Conservation (phyloP, 30 jellyfish, hydroid and myxozoan genomes). For the Turritopsis rubra region DNA sequence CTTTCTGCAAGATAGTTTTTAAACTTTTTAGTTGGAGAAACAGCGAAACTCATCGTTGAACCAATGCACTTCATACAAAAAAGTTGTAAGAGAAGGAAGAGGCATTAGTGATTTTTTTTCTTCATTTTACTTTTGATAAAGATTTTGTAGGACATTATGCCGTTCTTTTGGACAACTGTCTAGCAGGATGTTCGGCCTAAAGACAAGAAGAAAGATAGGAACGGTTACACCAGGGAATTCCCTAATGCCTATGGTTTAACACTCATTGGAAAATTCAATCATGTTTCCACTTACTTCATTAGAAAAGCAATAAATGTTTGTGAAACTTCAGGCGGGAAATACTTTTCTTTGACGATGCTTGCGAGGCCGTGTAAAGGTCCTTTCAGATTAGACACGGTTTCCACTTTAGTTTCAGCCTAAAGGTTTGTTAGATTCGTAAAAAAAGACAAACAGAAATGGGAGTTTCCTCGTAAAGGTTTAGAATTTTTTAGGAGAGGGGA, state of each 20-base stretch:
- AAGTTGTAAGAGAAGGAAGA: neutral
- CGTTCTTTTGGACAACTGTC: constrained; percentile 40
- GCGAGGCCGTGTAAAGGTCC: constrained; percentile 69
- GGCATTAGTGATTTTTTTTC: neutral
- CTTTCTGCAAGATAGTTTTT: no score
- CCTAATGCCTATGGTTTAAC: no score
- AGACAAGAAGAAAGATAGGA: neutral
- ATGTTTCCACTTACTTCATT: constrained; percentile 32
- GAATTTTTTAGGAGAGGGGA: no score
- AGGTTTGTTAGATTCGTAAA: neutral
- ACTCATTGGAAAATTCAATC: no score
- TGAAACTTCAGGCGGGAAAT: constrained; percentile 55
- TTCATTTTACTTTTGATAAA: constrained; percentile 28
- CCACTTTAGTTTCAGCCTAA: constrained; percentile 69
- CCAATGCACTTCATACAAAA: neutral
- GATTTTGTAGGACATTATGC: constrained; percentile 42
- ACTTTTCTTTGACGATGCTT: constrained; percentile 46
- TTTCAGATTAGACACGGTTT: constrained; percentile 28
- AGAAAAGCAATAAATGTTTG: constrained; percentile 54
- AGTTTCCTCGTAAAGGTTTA: neutral
- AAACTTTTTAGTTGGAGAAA: no score
- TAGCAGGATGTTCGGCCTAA: constrained; percentile 41
- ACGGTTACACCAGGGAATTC: no score
- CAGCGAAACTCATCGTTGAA: neutral
- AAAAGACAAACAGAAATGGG: neutral